These are phyloP conservation scores for Harpagus bidentatus DNA, from an alignment of 2,113 vertebrate species.

Conservation along the genomic window DNA sequence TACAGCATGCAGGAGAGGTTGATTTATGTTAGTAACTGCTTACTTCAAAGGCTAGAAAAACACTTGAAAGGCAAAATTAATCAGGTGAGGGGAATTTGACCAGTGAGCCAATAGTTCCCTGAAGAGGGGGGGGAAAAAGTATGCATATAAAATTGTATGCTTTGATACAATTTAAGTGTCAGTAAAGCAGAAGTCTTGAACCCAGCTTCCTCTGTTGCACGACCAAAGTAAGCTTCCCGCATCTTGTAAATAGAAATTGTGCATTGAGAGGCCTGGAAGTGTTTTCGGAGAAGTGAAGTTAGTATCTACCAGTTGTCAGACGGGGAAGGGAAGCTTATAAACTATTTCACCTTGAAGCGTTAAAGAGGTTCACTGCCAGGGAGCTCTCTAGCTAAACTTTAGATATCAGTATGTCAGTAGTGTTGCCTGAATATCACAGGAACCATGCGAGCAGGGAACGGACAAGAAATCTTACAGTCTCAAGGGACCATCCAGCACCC, in stretches of 20 bases:
- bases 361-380: neutral
- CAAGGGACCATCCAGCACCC: constrained; percentile 78
- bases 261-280: neutral
- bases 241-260: rapidly evolving
- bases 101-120: neutral
- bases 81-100: neutral
- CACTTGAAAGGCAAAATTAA: neutral
- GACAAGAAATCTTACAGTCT: constrained; percentile 63
- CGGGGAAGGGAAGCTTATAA: neutral
- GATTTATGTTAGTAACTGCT: neutral
- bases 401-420: neutral
- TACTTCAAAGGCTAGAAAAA: neutral
- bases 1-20: too few species aligned
- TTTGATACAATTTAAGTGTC: neutral
- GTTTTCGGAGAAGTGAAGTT: neutral
- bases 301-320: neutral
- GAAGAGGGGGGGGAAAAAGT: neutral
- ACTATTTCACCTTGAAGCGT: neutral
- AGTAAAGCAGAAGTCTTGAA: neutral
- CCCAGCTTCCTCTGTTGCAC: rapidly evolving
- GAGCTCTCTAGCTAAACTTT: neutral
- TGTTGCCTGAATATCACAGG: constrained; percentile 48
- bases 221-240: neutral
- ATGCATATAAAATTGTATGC: neutral
- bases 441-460: constrained; percentile 61